phyloP scores from a whole-genome alignment of 2,797 vertebrate genomes.

The Cetoscarus ocellatus region DNA sequence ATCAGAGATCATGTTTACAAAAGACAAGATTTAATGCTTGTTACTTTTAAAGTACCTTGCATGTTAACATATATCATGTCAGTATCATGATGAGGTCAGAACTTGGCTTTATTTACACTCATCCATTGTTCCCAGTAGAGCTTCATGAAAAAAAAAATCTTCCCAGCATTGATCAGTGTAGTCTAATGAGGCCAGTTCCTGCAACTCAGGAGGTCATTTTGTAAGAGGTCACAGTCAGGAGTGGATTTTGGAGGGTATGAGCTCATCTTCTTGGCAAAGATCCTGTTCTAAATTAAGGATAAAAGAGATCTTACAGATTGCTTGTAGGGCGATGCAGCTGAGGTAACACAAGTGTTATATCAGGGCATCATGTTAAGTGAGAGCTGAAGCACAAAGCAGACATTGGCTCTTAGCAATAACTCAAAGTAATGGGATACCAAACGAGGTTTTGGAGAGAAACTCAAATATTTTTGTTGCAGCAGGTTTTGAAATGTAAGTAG shows the following conservation, averaged over 20 bases:
- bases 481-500: not conserved
- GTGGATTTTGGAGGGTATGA: constrained; percentile 37
- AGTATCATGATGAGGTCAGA: not conserved
- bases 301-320: constrained; percentile 31
- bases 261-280: constrained; percentile 42
- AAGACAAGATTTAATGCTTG: too few species aligned
- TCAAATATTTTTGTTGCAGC: not conserved
- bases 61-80: too few species aligned
- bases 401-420: not conserved
- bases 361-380: constrained; percentile 5
- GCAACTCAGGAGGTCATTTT: constrained; percentile 35
- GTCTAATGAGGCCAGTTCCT: constrained; percentile 40
- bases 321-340: constrained; percentile 9
- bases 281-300: constrained; percentile 29
- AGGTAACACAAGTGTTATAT: constrained; percentile 20
- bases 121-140: constrained; percentile 3
- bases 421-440: not conserved
- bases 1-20: too few species aligned
- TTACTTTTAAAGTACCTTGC: too few species aligned
- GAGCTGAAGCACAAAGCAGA: constrained; percentile 5
- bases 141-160: not conserved
- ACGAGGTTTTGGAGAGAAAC: not conserved
- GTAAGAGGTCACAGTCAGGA: constrained; percentile 7
- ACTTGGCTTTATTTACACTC: not conserved
- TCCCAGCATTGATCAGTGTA: constrained; percentile 21